These are phyloP conservation scores for Aphelinus atriplicis DNA, from an alignment of 1,140 invertebrate genomes.

Conservation along the genomic window DNA sequence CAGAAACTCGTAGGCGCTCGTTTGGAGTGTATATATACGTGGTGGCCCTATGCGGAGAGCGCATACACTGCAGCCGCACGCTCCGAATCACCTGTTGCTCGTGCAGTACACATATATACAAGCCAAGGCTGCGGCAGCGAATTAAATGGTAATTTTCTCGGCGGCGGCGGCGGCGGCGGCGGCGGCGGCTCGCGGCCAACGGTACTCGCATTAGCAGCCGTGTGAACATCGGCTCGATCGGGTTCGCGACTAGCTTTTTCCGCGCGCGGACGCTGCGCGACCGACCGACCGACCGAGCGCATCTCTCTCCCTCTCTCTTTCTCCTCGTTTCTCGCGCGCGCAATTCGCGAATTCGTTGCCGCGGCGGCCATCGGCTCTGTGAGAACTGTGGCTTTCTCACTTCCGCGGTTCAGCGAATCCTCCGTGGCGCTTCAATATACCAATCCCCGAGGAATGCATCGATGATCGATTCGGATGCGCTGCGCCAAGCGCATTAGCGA, in stretches of 20 bases:
- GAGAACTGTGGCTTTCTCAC: no score
- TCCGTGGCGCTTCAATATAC: no score
- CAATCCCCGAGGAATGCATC: no score
- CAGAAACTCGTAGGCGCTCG: no score
- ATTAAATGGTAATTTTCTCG: slow-evolving; percentile 14
- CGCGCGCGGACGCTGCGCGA: slow-evolving; percentile 42
- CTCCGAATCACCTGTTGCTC: no score
- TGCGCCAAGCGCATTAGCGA: no score
- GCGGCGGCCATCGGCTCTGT: background rate
- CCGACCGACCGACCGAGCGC: slow-evolving; percentile 37
- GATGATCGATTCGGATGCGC: no score
- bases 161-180: background rate
- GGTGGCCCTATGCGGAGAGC: no score
- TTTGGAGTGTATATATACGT: no score
- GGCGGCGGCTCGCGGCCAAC: slow-evolving; percentile 27
- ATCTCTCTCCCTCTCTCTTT: background rate
- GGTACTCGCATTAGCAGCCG: slow-evolving; percentile 45
- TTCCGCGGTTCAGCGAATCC: no score
- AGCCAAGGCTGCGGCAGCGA: background rate
- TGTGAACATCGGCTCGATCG: slow-evolving; percentile 48
- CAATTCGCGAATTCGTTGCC: background rate
- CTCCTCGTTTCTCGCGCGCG: background rate
- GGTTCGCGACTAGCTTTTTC: slow-evolving; percentile 46
- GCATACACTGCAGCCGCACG: no score
- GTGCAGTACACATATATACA: no score